Conservation (phyloP, 2,888 invertebrate genomes). For the Scaptomyza reducta region DNA sequence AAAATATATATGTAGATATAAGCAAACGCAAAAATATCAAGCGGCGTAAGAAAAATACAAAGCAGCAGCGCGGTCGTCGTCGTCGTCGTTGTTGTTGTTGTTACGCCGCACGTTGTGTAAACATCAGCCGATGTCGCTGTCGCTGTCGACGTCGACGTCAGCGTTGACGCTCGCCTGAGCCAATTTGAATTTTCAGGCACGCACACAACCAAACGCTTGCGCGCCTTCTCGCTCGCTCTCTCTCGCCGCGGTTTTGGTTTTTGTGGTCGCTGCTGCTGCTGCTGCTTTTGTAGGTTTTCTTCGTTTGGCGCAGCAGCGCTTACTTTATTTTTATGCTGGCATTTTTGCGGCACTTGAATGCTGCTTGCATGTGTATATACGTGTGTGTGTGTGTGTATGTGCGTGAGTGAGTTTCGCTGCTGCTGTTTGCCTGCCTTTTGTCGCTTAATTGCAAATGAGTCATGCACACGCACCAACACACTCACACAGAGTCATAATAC, state of each 20-base stretch:
- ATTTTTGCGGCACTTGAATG: conserved; percentile 76
- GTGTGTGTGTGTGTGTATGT: conserved; percentile 7
- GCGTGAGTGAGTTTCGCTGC: conserved; percentile 33
- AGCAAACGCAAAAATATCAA: conserved; percentile 21
- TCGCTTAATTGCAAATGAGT: conserved; percentile 68
- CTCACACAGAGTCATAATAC: conserved; percentile 24
- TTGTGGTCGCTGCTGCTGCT: conserved; percentile 61
- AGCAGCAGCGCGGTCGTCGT: conserved; percentile 40
- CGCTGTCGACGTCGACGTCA: conserved; percentile 20
- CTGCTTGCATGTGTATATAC: conserved; percentile 14
- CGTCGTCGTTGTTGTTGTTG: conserved; percentile 39
- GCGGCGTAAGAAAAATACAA: conserved; percentile 58
- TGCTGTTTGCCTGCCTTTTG: conserved; percentile 44
- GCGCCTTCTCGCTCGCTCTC: conserved; percentile 1
- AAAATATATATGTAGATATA: conserved; percentile 18
- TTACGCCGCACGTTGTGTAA: conserved; percentile 77
- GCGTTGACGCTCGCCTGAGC: conserved; percentile 53
- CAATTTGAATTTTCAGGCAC: conserved; percentile 67
- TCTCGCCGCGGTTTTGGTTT: conserved; percentile 40
- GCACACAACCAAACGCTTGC: conserved; percentile 29
- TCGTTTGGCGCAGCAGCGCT: conserved; percentile 53
- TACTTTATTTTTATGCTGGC: conserved; percentile 79
- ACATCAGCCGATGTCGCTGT: conserved; percentile 62
- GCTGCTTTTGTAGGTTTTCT: conserved; percentile 77
- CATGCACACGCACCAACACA: conserved; percentile 46